phyloP scores from a whole-genome alignment of 2,888 invertebrate species.

The Thecocarcelia acutangulata region DNA sequence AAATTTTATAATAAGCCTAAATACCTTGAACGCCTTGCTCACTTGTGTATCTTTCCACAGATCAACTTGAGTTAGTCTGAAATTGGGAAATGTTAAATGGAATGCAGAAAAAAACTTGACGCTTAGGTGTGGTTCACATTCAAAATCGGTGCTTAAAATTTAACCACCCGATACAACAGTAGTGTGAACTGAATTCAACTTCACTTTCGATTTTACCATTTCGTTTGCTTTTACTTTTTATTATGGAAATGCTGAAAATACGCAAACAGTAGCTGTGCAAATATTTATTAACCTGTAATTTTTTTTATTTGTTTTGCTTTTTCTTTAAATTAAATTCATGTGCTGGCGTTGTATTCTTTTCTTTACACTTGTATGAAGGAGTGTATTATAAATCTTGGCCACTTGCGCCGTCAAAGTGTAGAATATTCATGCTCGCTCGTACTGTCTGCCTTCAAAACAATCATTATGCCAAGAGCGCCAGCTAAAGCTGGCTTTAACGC shows the following conservation, averaged over 20 bases:
- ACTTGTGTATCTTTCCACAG: too few species aligned
- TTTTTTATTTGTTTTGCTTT: conserved; percentile 34
- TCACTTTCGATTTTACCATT: not conserved
- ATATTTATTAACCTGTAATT: conserved; percentile 39
- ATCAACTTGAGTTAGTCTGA: too few species aligned
- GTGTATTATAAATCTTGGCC: conserved; percentile 37
- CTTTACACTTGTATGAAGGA: conserved; percentile 26
- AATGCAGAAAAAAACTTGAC: too few species aligned
- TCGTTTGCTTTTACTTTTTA: conserved; percentile 1
- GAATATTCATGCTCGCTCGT: conserved; percentile 11
- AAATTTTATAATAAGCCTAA: too few species aligned
- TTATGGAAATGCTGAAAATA: conserved; percentile 33
- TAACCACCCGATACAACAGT: too few species aligned
- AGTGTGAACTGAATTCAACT: not conserved
- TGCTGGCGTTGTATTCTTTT: conserved; percentile 17
- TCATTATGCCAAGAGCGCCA: conserved; percentile 25
- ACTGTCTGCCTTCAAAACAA: conserved; percentile 5
- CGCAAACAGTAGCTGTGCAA: conserved; percentile 43
- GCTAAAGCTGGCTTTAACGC: not conserved
- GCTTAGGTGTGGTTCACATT: too few species aligned
- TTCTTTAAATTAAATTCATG: conserved; percentile 10
- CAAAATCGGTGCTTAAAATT: too few species aligned
- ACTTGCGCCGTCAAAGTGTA: conserved; percentile 25
- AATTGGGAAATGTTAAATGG: too few species aligned
- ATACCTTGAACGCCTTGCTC: too few species aligned